Base-by-base conservation (phyloP, 2,113 vertebrate genomes). In the Sinocyclocheilus rhinocerous region DNA sequence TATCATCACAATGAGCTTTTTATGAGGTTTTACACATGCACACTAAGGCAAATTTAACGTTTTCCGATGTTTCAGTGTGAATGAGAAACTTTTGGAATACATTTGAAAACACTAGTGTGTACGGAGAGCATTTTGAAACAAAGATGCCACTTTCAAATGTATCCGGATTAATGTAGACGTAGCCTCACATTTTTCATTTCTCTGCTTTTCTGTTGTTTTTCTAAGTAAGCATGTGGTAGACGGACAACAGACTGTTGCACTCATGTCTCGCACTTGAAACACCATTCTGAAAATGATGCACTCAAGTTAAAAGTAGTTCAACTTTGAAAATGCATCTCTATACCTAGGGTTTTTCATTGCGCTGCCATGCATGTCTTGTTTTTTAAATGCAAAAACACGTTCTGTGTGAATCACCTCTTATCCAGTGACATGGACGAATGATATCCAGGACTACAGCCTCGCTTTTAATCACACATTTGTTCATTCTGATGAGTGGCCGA, bases 401-500 rank as follows among this genome's bases (percentile, higher is more conserved):
- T 29, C 48, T 33, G 50, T 29, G 76, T 33, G 55, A 39, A 42
- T 88, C 67, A 82, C 26, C 57, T 82, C 24, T 61, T 69, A 84
- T 81, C 76, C 33, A 26, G 63, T 69, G 24, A 81, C 85, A 83
- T 70, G 80, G 79, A 4, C 59, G 24, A 69, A 16, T 69, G 61
- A 18, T 57, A 42, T 87, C 59, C 39, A 29, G 36, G 10, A 26
- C 48, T 63, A 52, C 24, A 57, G 67, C 6, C 24, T 45, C 1
- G 6, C 22, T 78, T 72, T 73, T 87, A 85, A 89, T 67, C 24
- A 39, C 61, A 72, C 18, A 55, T 67, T n/a, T 85, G 81, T 85
- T 89, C 72, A 50, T 70, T 81, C 36, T 12, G 70, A 70, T 77
- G 61, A 22, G 77, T 83, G 75, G 83, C 72, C 79, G 55, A 48